Evolutionary conservation across 2,797 vertebrate species (phyloP), one percentile per base, ranked within the genome.

Genomic region (Coregonus suidteri): DNA sequence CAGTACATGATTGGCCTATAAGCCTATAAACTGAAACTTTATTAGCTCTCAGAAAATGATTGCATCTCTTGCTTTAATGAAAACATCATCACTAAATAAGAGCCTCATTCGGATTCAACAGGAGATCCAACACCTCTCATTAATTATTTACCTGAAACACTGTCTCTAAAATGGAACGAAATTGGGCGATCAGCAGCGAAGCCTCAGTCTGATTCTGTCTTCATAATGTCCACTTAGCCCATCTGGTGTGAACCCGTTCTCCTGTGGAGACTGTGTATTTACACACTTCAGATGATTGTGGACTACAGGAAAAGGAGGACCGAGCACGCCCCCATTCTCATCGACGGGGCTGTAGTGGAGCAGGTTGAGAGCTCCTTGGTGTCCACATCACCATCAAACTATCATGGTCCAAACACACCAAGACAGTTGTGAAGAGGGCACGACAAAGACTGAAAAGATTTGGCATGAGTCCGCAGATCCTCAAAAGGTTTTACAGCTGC

Each of bases 131-230:
- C 31, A 68, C 66, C 56, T 18, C 15, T 59, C 56, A 37, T 35
- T 30, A 35, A 68, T 35, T 68, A 68, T 68, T 68, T 35, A 68
- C 64, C 20, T 65, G 64, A 11, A 31, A 65, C 66, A 68, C 14
- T 68, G 13, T 16, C 2, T 68, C 14, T 62, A 4, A 67, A 67
- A 67, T 67, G 13, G 13, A 67, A 67, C 14, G 3, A 67, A 68
- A 68, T 37, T 18, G 34, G 16, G 31, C 30, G 15, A 34, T 68
- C 9, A 14, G 14, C 4, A 13, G 3, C 34, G 6, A 68, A 35
- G 31, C 34, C 31, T 68, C 31, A 6, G 31, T 34, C 31, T 35
- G 66, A 68, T 68, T 68, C 66, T 5, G 66, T 68, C 15, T 35
- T 31, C 66, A 68, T 68, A 37, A 68, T 68, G 16, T 68, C 34